phyloP scores from a whole-genome alignment of 1,140 invertebrate genomes.

The Belonocnema kinseyi region DNA sequence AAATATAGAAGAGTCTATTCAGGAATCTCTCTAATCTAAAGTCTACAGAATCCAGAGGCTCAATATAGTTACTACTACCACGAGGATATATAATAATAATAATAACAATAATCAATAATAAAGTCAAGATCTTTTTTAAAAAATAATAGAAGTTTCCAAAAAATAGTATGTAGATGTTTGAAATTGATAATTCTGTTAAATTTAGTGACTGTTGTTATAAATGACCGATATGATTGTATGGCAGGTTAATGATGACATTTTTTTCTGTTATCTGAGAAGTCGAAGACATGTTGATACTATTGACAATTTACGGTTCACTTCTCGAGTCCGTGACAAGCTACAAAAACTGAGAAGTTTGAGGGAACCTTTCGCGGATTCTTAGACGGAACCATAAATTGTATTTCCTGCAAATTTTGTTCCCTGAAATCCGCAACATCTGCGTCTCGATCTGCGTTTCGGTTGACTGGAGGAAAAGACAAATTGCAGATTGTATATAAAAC shows the following conservation, averaged over 20 bases:
- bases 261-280: not conserved
- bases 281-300: slow-evolving; percentile 15
- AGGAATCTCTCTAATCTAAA: too few relatives aligned
- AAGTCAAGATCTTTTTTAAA: too few relatives aligned
- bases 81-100: too few relatives aligned
- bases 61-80: too few relatives aligned
- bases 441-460: slow-evolving; percentile 11
- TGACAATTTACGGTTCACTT: slow-evolving; percentile 15
- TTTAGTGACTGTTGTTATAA: too few relatives aligned
- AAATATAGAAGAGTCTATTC: too few relatives aligned
- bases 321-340: not conserved
- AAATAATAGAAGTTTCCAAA: too few relatives aligned
- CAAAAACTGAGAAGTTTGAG: slow-evolving; percentile 17
- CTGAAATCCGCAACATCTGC: slow-evolving; percentile 26
- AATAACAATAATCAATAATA: too few relatives aligned
- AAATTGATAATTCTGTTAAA: too few relatives aligned
- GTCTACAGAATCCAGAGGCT: too few relatives aligned
- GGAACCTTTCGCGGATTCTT: slow-evolving; percentile 19
- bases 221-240: too few relatives aligned
- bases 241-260: not conserved
- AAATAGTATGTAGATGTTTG: too few relatives aligned
- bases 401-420: slow-evolving; percentile 25
- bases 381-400: slow-evolving; percentile 27
- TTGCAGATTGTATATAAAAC: slow-evolving; percentile 13
- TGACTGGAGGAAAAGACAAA: slow-evolving; percentile 26